phyloP scores from a whole-genome alignment of 35 echinoderm and acorn worm genomes.

The Apostichopus parvimensis region DNA sequence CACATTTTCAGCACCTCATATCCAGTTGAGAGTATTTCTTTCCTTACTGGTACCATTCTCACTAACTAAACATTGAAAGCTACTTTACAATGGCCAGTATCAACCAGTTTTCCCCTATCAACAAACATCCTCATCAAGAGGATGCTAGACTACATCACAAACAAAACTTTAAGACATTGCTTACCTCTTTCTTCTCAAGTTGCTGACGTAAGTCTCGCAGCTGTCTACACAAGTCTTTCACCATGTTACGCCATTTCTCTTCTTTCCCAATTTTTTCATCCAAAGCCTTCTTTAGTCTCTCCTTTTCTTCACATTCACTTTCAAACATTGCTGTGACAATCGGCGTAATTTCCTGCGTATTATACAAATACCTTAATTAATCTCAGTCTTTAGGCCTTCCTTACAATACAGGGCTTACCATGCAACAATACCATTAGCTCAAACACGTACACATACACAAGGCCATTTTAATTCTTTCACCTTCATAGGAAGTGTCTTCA shows the following conservation, averaged over 20 bases:
- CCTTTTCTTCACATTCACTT: constrained; percentile 48
- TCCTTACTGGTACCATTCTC: too few relatives aligned
- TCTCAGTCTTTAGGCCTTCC: not conserved
- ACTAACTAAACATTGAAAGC: too few relatives aligned
- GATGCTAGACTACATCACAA: too few relatives aligned
- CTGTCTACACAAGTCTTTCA: constrained; percentile 16
- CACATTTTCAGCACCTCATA: too few relatives aligned
- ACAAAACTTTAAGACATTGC: not conserved
- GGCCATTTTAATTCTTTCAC: not conserved
- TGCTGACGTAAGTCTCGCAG: constrained; percentile 14
- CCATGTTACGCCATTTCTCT: constrained; percentile 26
- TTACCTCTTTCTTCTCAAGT: constrained; percentile 34
- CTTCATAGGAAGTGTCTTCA: not conserved
- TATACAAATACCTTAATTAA: not conserved
- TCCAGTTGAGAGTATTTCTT: too few relatives aligned
- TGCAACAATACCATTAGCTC: not conserved
- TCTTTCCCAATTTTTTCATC: constrained; percentile 9
- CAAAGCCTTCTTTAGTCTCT: constrained; percentile 28
- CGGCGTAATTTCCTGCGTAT: constrained; percentile 18
- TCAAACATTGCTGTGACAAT: constrained; percentile 44
- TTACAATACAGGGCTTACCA: not conserved
- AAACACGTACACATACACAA: too few relatives aligned
- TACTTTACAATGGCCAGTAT: too few relatives aligned
- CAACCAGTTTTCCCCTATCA: too few relatives aligned
- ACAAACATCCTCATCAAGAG: too few relatives aligned